Evolutionary conservation across 1,140 invertebrate genomes (phyloP).

Genomic region (Rhagoletis zephyria): DNA sequence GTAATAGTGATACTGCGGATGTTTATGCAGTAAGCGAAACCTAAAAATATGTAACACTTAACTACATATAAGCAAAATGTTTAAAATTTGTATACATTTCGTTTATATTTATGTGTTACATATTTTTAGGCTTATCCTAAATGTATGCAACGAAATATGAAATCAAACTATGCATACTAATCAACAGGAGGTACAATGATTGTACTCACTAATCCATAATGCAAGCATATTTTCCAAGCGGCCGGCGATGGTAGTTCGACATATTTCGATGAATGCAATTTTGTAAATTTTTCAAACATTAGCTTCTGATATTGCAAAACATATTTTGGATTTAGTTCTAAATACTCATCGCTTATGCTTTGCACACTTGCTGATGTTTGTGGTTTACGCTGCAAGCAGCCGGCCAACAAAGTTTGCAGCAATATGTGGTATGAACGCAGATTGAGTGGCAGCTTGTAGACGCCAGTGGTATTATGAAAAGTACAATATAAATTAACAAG

Average conservation of each 20-base stretch:
- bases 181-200: not conserved
- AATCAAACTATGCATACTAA: not conserved
- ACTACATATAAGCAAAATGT: no score
- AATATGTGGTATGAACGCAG: not conserved
- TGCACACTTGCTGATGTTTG: not conserved
- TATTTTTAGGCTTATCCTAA: not conserved
- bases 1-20: no score
- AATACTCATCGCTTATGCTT: not conserved
- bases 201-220: slow-evolving; percentile 19
- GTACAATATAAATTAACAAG: not conserved
- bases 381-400: not conserved
- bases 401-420: not conserved
- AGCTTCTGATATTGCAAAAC: not conserved
- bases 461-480: not conserved
- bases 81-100: no score
- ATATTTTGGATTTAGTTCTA: not conserved
- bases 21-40: no score
- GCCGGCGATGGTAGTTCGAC: not conserved
- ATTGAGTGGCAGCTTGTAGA: not conserved
- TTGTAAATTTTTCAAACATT: not conserved
- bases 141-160: not conserved
- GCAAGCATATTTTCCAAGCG: slow-evolving; percentile 15
- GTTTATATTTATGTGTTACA: no score
- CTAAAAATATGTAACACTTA: no score
- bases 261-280: not conserved